A percentile compares a stretch with the other conserved stretches of the same genome.
Conservation (phyloP, 2,888 invertebrate species). For the Leptogaster cylindrica region DNA sequence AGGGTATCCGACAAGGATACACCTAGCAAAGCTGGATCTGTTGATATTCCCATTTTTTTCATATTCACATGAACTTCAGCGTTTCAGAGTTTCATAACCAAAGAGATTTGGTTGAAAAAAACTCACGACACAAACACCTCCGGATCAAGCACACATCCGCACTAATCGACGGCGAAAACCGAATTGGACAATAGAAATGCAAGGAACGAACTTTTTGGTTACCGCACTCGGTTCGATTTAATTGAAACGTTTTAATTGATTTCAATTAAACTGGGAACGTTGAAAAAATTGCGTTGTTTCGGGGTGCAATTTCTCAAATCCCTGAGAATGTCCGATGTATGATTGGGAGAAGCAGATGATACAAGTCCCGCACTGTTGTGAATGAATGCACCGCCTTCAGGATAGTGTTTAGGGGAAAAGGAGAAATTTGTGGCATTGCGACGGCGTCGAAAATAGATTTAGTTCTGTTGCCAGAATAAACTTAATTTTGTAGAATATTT, state of each 20-base stretch:
- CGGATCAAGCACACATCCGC: neutral
- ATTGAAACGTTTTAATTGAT: conserved; percentile 23
- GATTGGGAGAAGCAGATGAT: neutral
- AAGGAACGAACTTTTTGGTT: neutral
- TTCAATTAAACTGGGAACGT: conserved; percentile 1
- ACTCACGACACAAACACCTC: neutral
- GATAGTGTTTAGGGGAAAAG: conserved; percentile 1
- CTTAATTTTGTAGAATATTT: too few species aligned
- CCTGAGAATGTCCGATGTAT: too few species aligned
- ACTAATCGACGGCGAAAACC: neutral
- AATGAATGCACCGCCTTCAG: neutral
- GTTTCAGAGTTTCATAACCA: conserved; percentile 23
- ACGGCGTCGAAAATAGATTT: conserved; percentile 34
- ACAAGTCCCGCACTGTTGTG: conserved; percentile 7
- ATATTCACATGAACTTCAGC: conserved; percentile 44
- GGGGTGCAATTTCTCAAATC: neutral
- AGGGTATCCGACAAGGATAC: conserved; percentile 57
- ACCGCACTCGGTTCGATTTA: neutral
- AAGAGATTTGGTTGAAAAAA: neutral
- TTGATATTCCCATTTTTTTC: conserved; percentile 57
- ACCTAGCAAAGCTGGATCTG: conserved; percentile 57
- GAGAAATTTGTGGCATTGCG: conserved; percentile 26
- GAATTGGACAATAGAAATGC: neutral
- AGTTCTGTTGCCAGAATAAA: conserved; percentile 10
- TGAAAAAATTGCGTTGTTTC: neutral